These are phyloP conservation scores for Pituophis catenifer DNA, from an alignment of 2,113 vertebrate species.

Conservation along the genomic window DNA sequence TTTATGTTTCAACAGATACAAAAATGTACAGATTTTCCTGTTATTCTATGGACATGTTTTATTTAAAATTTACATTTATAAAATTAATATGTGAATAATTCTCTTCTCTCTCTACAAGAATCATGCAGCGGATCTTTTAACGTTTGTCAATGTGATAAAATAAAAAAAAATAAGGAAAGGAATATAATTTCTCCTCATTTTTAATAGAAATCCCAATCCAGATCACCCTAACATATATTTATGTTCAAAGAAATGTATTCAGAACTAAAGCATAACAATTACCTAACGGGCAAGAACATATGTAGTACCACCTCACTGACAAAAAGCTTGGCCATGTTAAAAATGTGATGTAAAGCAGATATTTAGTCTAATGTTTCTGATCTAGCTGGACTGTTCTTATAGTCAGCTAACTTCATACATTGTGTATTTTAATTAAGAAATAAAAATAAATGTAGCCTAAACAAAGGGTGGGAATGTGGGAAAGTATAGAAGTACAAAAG, in stretches of 20 bases:
- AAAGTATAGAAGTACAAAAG: too few relatives aligned
- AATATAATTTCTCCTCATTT: background rate
- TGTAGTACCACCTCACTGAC: background rate
- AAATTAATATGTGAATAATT: background rate
- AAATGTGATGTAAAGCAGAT: background rate
- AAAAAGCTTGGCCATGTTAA: background rate
- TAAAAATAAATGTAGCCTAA: too few relatives aligned
- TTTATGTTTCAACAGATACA: background rate
- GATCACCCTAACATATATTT: background rate
- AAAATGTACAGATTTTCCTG: background rate
- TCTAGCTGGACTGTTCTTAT: background rate
- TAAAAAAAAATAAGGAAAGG: background rate
- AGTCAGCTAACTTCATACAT: too few relatives aligned
- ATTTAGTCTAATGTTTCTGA: background rate
- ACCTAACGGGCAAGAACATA: background rate
- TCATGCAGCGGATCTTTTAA: background rate
- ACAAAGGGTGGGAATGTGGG: too few relatives aligned
- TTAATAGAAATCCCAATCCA: background rate
- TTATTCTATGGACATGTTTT: background rate
- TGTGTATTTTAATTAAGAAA: too few relatives aligned
- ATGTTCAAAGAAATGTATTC: background rate
- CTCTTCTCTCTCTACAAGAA: background rate
- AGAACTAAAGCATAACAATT: background rate
- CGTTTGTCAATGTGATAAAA: background rate
- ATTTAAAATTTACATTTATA: background rate